Evolutionary conservation across 1,140 invertebrate genomes (phyloP).

Genomic region (Schmidtea mediterranea): DNA sequence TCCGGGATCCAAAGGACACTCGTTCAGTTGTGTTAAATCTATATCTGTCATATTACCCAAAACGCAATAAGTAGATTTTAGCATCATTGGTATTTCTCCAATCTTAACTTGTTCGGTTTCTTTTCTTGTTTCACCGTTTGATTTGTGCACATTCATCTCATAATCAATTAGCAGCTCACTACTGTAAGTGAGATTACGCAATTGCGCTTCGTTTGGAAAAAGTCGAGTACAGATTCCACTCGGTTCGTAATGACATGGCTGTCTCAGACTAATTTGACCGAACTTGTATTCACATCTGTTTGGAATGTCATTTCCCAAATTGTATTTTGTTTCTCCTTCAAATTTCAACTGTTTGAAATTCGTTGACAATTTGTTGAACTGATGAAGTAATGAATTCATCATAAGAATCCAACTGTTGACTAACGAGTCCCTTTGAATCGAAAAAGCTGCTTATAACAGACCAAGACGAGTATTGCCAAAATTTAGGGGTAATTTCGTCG

Average conservation of each 20-base stretch:
- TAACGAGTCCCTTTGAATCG: slow-evolving; percentile 87
- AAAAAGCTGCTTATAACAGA: slow-evolving; percentile 97
- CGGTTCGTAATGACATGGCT: slow-evolving; percentile 98
- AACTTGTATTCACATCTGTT: too few relatives aligned
- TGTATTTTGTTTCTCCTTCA: slow-evolving; percentile 82
- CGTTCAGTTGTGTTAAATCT: slow-evolving; percentile 72
- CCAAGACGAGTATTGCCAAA: slow-evolving; percentile 99
- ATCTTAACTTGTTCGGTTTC: slow-evolving; percentile 92
- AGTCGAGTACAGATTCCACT: slow-evolving; percentile 87
- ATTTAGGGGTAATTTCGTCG: slow-evolving; percentile 62
- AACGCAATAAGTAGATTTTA: slow-evolving; percentile 74
- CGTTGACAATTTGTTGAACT: slow-evolving; percentile 88
- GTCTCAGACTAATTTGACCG: slow-evolving; percentile 91
- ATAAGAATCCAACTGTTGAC: slow-evolving; percentile 89
- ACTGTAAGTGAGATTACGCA: slow-evolving; percentile 41
- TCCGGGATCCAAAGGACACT: too few relatives aligned
- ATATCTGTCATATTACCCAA: slow-evolving; percentile 71
- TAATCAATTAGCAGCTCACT: slow-evolving; percentile 94
- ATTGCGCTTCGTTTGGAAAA: slow-evolving; percentile 90
- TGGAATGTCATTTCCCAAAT: slow-evolving; percentile 31
- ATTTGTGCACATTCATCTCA: slow-evolving; percentile 75
- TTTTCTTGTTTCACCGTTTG: slow-evolving; percentile 62
- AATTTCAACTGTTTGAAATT: slow-evolving; percentile 80
- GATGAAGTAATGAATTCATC: slow-evolving; percentile 99
- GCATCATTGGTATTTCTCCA: slow-evolving; percentile 96